These are phyloP conservation scores for Hypanus sabinus DNA, from an alignment of 2,113 vertebrate genomes.

Conservation along the genomic window DNA sequence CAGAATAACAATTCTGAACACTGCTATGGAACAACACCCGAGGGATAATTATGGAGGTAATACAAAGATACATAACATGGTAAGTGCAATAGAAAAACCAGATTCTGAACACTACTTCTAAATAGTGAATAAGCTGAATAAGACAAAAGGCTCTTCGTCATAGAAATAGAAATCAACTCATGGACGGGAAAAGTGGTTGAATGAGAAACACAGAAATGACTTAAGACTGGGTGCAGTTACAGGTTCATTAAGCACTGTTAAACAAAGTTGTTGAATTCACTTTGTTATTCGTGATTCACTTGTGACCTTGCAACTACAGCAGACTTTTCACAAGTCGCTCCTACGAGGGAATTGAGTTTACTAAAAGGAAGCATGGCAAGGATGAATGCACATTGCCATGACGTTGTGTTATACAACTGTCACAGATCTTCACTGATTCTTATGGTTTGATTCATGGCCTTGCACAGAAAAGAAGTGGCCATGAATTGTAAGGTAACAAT, in stretches of 20 bases:
- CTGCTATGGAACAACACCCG: no score
- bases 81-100: neutral
- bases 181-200: neutral
- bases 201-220: neutral
- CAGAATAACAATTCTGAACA: neutral
- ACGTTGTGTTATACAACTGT: neutral
- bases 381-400: neutral
- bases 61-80: neutral
- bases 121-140: neutral
- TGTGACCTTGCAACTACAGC: neutral
- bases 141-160: neutral
- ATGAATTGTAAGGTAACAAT: neutral
- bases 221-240: neutral
- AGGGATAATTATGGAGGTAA: neutral
- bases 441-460: neutral
- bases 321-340: constrained; percentile 4
- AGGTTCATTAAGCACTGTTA: neutral
- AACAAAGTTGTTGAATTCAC: neutral
- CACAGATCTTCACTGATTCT: neutral
- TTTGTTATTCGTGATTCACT: neutral
- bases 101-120: neutral
- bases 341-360: neutral
- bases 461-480: neutral
- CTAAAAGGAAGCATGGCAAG: neutral
- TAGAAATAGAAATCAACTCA: neutral